Evolutionary conservation across 2,797 vertebrate species (phyloP), one percentile per base, ranked within the genome.

Genomic region (Tapera naevia): DNA sequence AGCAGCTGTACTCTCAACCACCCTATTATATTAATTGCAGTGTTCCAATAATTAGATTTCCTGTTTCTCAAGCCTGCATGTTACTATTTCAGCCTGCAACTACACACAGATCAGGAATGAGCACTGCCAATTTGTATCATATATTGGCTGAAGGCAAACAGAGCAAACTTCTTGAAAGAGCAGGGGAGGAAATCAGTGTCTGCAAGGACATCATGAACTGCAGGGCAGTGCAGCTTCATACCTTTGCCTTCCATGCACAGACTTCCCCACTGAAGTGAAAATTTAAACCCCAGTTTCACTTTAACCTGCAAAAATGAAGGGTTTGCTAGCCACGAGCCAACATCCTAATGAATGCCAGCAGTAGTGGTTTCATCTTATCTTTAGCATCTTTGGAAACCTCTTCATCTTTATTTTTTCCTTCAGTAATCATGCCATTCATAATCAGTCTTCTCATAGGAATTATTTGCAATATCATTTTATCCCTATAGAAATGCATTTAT

Each of bases 11-110:
- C 33, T 61, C 65, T 93, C 73, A 88, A 41, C 81, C 74, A 54
- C 35, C 28, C 39, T 76, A 80, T 90, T 91, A 81, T 23, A 84
- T 72, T 94, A 93, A 96, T 92, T 93, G 60, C 74, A 80, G 8
- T 0, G 0, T 92, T 43, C n/a, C 74, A 84, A 1, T 84, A 87
- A 79, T 91, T 80, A 94, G 30, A 21, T 76, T 92, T 94, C 92
- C 81, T 84, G 92, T 93, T 94, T 92, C 92, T 92, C 91, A 91
- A 74, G 84, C 30, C 28, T 46, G 5, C 11, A 17, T 62, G 56
- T n/a, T 79, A 51, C 72, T 81, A 79, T 80, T 92, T 87, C 51
- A 86, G n/a, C 37, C 51, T 86, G 46, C 60, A 72, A 61, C 54
- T 39, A 58, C 51, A 41, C 18, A 28, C 6, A 70, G 41, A 30